These are phyloP conservation scores for Urechis unicinctus DNA, from an alignment of 2,888 invertebrate species.

Conservation along the genomic window DNA sequence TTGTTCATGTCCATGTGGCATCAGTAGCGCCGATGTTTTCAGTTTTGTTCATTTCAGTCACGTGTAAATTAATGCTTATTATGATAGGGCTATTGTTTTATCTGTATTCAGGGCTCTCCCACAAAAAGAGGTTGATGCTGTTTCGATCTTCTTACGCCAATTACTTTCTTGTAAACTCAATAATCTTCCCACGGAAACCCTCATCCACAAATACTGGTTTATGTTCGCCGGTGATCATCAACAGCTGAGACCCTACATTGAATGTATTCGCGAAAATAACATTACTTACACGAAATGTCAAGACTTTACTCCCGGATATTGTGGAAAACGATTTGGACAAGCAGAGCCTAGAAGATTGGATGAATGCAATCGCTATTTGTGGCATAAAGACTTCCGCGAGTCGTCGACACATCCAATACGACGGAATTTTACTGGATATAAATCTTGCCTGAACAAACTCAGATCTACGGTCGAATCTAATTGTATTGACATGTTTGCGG, in stretches of 20 bases:
- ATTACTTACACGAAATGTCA: background rate
- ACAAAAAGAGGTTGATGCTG: background rate
- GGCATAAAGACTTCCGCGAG: background rate
- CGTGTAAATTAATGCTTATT: too few relatives aligned
- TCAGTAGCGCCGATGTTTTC: too few relatives aligned
- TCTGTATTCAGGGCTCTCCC: background rate
- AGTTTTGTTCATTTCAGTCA: too few relatives aligned
- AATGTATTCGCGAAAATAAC: constrained; percentile 1
- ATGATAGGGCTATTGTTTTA: too few relatives aligned
- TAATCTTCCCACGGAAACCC: constrained; percentile 4
- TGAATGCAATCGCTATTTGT: constrained; percentile 4
- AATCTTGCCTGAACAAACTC: background rate
- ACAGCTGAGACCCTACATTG: background rate
- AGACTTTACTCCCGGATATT: background rate
- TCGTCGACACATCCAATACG: background rate
- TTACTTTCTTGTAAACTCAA: constrained; percentile 4
- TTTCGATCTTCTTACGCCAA: constrained; percentile 1
- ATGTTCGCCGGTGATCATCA: background rate
- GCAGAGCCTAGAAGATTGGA: background rate
- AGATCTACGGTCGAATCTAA: background rate
- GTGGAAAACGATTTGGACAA: constrained; percentile 4
- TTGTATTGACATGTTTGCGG: background rate
- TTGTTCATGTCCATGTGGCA: too few relatives aligned
- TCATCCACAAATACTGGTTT: constrained; percentile 2
- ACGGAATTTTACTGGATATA: constrained; percentile 1